Conservation (phyloP, 1,140 invertebrate genomes). For the Theocolax elegans region DNA sequence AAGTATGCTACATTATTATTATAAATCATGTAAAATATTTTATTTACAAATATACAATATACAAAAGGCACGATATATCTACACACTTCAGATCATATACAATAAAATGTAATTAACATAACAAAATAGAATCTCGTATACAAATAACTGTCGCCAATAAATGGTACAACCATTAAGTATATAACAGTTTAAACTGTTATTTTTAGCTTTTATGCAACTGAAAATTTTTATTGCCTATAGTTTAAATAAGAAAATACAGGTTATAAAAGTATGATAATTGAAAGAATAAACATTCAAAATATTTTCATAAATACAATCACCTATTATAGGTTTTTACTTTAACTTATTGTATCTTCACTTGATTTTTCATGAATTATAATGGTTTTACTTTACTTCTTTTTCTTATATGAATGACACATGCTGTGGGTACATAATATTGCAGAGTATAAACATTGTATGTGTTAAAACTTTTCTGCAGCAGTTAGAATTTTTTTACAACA, state of each 20-base stretch:
- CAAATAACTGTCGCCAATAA: constrained; percentile 47
- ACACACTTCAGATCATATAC: constrained; percentile 64
- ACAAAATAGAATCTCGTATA: constrained; percentile 57
- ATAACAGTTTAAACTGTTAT: constrained; percentile 13
- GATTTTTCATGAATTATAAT: background rate
- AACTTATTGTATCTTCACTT: background rate
- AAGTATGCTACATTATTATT: constrained; percentile 55
- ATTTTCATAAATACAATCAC: constrained; percentile 16
- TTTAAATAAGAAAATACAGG: constrained; percentile 9
- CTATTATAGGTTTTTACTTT: background rate
- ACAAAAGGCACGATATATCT: constrained; percentile 67
- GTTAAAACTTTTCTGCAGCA: constrained; percentile 17
- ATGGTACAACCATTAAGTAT: constrained; percentile 34
- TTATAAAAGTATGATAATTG: constrained; percentile 24
- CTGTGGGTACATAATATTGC: constrained; percentile 4
- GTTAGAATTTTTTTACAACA: constrained; percentile 25
- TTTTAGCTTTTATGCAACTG: constrained; percentile 6
- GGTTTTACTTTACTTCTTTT: background rate
- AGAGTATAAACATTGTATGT: constrained; percentile 29
- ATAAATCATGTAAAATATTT: constrained; percentile 63
- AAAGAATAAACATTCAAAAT: constrained; percentile 25
- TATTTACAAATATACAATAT: constrained; percentile 67
- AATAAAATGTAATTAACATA: constrained; percentile 61
- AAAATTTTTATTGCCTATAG: constrained; percentile 3
- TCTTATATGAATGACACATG: constrained; percentile 38